A percentile compares a stretch with the other conserved stretches of the same genome.
These are phyloP conservation scores for Cataglyphis hispanica DNA, from an alignment of 1,140 invertebrate genomes.

Conservation along the genomic window DNA sequence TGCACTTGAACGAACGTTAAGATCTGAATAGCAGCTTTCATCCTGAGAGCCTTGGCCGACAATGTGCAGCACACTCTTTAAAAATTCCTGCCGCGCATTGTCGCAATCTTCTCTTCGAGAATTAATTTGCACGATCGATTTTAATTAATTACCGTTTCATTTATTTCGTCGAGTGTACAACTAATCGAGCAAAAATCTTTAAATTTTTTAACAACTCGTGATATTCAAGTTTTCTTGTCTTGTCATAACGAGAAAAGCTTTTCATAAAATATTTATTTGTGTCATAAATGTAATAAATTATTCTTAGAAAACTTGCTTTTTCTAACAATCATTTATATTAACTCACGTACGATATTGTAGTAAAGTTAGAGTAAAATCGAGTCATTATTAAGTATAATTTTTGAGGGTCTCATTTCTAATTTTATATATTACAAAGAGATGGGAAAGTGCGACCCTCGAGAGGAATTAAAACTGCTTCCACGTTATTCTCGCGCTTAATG, in stretches of 20 bases:
- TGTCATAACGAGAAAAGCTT: background rate
- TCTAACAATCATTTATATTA: background rate
- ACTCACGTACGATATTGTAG: background rate
- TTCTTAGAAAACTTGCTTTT: background rate
- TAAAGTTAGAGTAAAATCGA: background rate
- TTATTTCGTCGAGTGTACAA: background rate
- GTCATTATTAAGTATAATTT: background rate
- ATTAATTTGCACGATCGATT: constrained; percentile 73
- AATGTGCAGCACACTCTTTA: constrained; percentile 59
- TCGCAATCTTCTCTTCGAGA: constrained; percentile 68
- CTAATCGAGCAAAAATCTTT: background rate
- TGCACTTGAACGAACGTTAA: constrained; percentile 59
- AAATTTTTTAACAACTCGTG: background rate
- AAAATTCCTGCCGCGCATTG: constrained; percentile 45
- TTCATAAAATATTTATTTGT: background rate
- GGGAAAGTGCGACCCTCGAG: background rate
- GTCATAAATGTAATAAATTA: background rate
- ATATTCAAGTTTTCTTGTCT: background rate
- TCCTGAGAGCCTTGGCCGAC: constrained; percentile 46
- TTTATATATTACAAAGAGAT: constrained; percentile 4
- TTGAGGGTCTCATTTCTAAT: background rate
- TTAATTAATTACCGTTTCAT: constrained; percentile 51
- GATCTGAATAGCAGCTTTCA: constrained; percentile 57
- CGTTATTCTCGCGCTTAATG: constrained; percentile 64
- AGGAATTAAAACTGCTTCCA: constrained; percentile 56